Evolutionary conservation across 2,888 invertebrate genomes (phyloP), one percentile per base, ranked within the genome.

Genomic region (Steinernema hermaphroditum): DNA sequence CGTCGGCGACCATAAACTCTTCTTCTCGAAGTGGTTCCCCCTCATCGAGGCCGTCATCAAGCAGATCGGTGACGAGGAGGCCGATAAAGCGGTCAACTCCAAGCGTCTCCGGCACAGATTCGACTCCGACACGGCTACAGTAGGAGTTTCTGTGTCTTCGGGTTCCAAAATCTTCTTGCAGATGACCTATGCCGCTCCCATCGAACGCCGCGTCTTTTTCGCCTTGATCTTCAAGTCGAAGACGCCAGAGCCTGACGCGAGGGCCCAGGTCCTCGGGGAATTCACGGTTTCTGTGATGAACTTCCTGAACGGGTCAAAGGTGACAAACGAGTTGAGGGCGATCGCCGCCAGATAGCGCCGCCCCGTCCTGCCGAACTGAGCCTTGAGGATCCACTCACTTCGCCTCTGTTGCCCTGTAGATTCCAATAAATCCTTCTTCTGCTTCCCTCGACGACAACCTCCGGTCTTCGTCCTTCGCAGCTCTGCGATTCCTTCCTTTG

Each of bases 281-380:
- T 62, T 62, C 32, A 9, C 32, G 1, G 14, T 1, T 32, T 2
- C 29, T 14, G 62, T 62, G 29, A 34, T 62, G 1, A 62, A 34
- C 27, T 62, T 1, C 32, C 16, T 62, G 62, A 62, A 62, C 32
- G 62, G 62, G 62, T 62, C 62, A 16, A 62, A 62, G 32, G 62
- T 62, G 32, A 29, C 62, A 16, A 32, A 29, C 34, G 62, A 62
- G 34, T 62, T 62, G 62, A 29, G 29, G 32, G 16, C 62, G 16
- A 32, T 62, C 27, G 62, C 62, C 27, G 22, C 62, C 22, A n/a
- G 50, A 24, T 50, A 24, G 24, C 19, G 1, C 22, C 24, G 24
- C 2, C 8, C 19, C 24, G 22, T 22, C 46, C 46, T 46, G 46
- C 16, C 46, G n/a, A 2, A 46, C 41, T 41, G 41, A 41, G 41